A percentile compares a stretch with the other conserved stretches of the same genome.
These are phyloP conservation scores for Holacanthella duospinosa DNA, from an alignment of 2,888 invertebrate genomes.

Conservation along the genomic window DNA sequence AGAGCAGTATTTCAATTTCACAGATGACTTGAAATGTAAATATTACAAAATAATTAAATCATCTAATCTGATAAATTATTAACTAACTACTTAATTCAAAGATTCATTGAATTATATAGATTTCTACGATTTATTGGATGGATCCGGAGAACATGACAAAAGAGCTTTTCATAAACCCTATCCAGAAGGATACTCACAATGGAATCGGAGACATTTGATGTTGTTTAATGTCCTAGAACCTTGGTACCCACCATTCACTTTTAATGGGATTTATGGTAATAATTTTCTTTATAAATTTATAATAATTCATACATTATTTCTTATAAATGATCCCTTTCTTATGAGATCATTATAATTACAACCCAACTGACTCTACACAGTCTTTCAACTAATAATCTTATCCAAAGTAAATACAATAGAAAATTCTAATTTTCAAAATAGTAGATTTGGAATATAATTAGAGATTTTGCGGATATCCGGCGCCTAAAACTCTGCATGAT, in stretches of 20 bases:
- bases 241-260: neutral
- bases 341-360: too few relatives aligned
- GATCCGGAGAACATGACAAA: neutral
- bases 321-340: too few relatives aligned
- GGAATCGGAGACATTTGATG: neutral
- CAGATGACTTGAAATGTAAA: neutral
- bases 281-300: too few relatives aligned
- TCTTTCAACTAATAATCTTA: too few relatives aligned
- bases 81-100: neutral
- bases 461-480: too few relatives aligned
- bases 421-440: too few relatives aligned
- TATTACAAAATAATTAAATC: neutral
- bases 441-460: too few relatives aligned
- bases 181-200: neutral
- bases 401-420: too few relatives aligned
- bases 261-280: neutral
- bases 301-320: too few relatives aligned
- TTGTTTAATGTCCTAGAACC: neutral
- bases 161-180: neutral
- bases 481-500: too few relatives aligned
- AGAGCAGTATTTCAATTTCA: neutral
- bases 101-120: too few relatives aligned
- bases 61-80: neutral
- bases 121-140: neutral
- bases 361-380: too few relatives aligned